Evolutionary conservation across 2,113 vertebrate genomes (phyloP).

Genomic region (Apodemus sylvaticus): DNA sequence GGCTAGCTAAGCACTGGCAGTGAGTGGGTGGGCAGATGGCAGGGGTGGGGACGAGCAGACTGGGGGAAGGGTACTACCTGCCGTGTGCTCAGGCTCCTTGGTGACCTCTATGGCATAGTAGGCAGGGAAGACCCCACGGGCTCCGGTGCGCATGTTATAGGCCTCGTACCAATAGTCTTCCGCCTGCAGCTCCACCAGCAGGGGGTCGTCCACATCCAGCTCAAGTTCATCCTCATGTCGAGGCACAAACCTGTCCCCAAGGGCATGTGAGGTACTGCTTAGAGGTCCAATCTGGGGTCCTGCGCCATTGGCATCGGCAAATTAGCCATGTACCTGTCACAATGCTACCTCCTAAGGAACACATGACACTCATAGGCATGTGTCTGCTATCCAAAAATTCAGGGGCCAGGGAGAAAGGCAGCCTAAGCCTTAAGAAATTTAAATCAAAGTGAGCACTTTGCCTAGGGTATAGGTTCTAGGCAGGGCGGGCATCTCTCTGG

Average conservation of each 20-base stretch:
- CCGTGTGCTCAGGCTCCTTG: constrained; percentile 91
- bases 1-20: not conserved
- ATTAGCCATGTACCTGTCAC: not conserved
- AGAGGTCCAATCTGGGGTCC: not conserved
- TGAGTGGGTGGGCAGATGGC: fast-evolving
- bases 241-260: constrained; percentile 92
- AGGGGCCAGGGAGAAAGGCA: not conserved
- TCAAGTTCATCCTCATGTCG: constrained; percentile 96
- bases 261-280: not conserved
- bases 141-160: constrained; percentile 96
- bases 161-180: constrained; percentile 99
- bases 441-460: not conserved
- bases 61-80: constrained; percentile 84
- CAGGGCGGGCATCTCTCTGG: not conserved
- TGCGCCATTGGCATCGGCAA: not conserved
- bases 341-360: not conserved
- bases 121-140: constrained; percentile 94
- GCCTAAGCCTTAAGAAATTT: not conserved
- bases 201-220: constrained; percentile 96
- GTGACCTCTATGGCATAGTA: constrained; percentile 96
- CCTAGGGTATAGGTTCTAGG: not conserved
- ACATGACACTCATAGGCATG: fast-evolving
- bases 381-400: not conserved
- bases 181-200: constrained; percentile 96
- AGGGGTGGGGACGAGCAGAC: not conserved